Base-by-base conservation (phyloP, 1,140 invertebrate species). In the Maconellicoccus hirsutus region DNA sequence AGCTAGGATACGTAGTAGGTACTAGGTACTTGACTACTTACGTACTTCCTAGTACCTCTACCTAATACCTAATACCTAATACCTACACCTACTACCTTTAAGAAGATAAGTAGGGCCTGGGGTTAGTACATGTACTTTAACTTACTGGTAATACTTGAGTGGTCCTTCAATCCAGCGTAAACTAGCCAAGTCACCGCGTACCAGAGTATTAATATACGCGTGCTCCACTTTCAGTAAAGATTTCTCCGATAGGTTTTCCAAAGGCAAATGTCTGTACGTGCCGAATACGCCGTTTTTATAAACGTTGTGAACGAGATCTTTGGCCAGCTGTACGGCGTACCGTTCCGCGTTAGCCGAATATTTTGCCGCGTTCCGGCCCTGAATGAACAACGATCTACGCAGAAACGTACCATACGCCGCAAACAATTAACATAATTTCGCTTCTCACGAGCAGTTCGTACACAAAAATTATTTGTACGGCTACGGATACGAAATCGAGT, bases 121-220 rank as follows among this genome's bases (percentile, higher is more conserved):
- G n/a, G n/a, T n/a, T n/a, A n/a, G n/a, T n/a, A n/a, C n/a, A n/a
- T n/a, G n/a, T n/a, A n/a, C n/a, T n/a, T n/a, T n/a, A 22, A 73
- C 78, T 52, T 79, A 79, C 72, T 77, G 75, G 71, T 86, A 83
- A 75, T 82, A 85, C 52, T 84, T 83, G 70, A 93, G 83, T 2
- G 88, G 88, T 69, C 90, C 89, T 82, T 98, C 93, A 74, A 98
- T 90, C 96, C 96, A 98, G 71, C 86, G 86, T 19, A 98, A 82
- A 76, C 92, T 96, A 1, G 93, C 88, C 33, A 98, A 82, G 79
- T 98, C 96, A 73, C 94, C 94, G 75, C 94, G 85, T 3, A 86
- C 88, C 61, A 95, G 76, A 1, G 93, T 88, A 79, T 98, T 98
- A 10, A 98, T 88, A 77, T 94, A 97, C 14, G 95, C 95, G 80